Evolutionary conservation across 2,113 vertebrate species (phyloP).

Genomic region (Cygnus atratus): DNA sequence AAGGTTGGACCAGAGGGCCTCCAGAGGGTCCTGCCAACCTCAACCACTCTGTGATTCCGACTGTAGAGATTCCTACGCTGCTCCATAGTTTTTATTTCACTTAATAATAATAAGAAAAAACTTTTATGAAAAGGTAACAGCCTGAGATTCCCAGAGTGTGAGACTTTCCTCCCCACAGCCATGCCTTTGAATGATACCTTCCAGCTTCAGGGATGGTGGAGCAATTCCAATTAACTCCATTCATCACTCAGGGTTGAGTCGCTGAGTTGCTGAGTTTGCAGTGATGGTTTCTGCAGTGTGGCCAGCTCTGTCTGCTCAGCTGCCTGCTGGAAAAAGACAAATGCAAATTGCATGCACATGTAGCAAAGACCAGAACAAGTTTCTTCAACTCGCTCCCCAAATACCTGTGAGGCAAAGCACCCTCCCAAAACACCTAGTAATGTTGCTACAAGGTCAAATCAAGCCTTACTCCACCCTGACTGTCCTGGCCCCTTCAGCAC

Average conservation of each 20-base stretch:
- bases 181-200: not conserved
- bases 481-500: rapidly evolving
- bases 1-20: not conserved
- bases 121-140: not conserved
- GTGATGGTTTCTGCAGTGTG: not conserved
- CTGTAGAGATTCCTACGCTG: not conserved
- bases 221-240: not conserved
- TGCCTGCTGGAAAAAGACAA: not conserved
- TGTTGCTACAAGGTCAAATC: not conserved
- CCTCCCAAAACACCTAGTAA: not conserved
- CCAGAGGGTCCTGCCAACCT: not conserved
- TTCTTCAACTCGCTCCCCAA: not conserved
- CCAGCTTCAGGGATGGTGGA: not conserved
- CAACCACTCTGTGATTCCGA: not conserved
- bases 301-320: not conserved
- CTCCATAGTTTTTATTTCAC: not conserved
- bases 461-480: not conserved
- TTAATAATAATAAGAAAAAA: not conserved
- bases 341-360: not conserved
- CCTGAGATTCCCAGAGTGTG: not conserved
- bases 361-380: not conserved
- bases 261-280: not conserved
- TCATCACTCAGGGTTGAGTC: not conserved
- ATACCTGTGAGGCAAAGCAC: not conserved
- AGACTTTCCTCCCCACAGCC: not conserved